Base-by-base conservation (phyloP, 2,797 vertebrate species). In the Heteromormyrus szaboi region DNA sequence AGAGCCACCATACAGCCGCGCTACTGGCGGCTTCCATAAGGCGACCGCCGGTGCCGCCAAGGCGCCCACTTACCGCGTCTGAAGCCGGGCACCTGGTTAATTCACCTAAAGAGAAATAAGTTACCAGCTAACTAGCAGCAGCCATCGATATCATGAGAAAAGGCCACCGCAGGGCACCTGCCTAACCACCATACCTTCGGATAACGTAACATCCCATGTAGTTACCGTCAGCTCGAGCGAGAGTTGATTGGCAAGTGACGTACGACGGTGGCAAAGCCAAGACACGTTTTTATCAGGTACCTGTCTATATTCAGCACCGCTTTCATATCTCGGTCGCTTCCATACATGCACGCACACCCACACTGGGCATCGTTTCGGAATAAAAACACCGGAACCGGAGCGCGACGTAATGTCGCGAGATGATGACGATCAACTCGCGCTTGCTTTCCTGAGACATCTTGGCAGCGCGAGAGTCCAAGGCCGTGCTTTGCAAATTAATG, bases 331-430 rank as follows among this genome's bases (percentile, higher is more conserved):
- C 84, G 90, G 11, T 90, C 88, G 68, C 87, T 89, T 48, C 41
- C 53, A 14, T 44, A 54, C 62, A 14, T 12, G 11, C 62, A 68
- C 25, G 12, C 62, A 0, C 44, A 33, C 50, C 81, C 65, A 53
- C 62, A 11, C n/a, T 81, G 6, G 48, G 41, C 76, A 87, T 85
- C 85, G 37, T 68, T 53, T 87, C 79, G 48, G 48, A 51, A 87
- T 87, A 53, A 86, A 89, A 88, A 89, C 89, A 90, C 37, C 86
- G 53, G 14, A 53, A 72, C 65, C 2, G 17, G 56, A 84, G 33
- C 22, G 83, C 46, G 79, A 12, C 9, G 12, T 0, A 41, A 44
- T 91, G 85, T 90, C 90, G 91, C 91, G 90, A 91, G 90, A 91
- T 17, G 14, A 89, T 41, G 46, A 83, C 22, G 65, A 44, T 14